Evolutionary conservation across 1,140 invertebrate species (phyloP).

Genomic region (Pseudoatta argentina): DNA sequence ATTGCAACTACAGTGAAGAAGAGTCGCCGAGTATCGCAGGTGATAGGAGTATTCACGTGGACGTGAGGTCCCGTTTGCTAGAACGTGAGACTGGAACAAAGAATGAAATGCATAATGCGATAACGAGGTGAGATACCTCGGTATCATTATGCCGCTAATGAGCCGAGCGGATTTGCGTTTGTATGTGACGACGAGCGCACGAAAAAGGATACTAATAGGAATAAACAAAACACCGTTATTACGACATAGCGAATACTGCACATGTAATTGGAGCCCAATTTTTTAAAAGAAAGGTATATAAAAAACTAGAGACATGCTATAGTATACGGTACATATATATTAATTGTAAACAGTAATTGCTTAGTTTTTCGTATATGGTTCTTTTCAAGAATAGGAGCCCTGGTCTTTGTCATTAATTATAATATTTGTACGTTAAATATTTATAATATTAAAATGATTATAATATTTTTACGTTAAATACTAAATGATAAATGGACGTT

Average conservation of each 20-base stretch:
- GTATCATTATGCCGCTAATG: constrained; percentile 17
- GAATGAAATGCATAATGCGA: constrained; percentile 3
- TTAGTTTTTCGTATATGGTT: no score
- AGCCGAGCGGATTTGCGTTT: not conserved
- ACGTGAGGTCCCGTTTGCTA: not conserved
- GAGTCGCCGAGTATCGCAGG: not conserved
- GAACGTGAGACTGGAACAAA: constrained; percentile 1
- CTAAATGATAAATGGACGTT: not conserved
- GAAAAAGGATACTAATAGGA: not conserved
- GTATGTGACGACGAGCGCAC: not conserved
- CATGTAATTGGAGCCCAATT: no score
- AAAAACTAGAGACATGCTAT: no score
- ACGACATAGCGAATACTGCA: not conserved
- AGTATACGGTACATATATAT: no score
- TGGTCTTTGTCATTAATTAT: not conserved
- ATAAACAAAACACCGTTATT: not conserved
- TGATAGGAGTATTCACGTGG: not conserved
- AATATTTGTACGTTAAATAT: not conserved
- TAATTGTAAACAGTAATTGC: no score
- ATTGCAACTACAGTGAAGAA: not conserved
- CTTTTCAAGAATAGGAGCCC: no score
- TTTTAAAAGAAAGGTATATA: no score
- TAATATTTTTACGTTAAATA: not conserved
- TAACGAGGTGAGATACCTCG: not conserved
- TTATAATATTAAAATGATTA: not conserved